These are phyloP conservation scores for Ciconia maguari DNA, from an alignment of 2,113 vertebrate genomes.

Conservation along the genomic window DNA sequence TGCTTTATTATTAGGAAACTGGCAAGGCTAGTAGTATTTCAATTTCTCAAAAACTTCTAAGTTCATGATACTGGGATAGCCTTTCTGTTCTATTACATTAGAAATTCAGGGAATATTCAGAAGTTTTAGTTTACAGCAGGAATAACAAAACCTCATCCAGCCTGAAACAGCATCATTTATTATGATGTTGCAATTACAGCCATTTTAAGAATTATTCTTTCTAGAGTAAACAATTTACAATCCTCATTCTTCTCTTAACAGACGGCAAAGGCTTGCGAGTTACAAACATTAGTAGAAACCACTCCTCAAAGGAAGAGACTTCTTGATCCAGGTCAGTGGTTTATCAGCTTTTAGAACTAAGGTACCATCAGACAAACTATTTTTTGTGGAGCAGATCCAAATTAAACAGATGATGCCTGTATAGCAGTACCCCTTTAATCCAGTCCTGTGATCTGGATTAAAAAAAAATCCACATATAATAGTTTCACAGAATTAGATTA, in stretches of 20 bases:
- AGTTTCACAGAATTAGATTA: background rate
- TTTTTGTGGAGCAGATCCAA: background rate
- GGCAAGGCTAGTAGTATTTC: background rate
- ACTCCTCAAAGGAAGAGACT: background rate
- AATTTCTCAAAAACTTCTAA: background rate
- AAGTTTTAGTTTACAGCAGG: background rate
- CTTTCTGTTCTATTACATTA: background rate
- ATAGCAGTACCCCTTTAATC: background rate
- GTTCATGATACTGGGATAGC: accelerated
- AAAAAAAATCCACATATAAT: background rate
- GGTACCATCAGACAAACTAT: background rate
- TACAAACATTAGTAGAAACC: background rate
- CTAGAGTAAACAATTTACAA: background rate
- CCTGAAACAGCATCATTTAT: background rate
- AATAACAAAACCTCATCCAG: background rate
- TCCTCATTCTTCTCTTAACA: background rate
- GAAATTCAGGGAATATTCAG: background rate
- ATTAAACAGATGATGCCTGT: background rate
- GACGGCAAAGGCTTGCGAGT: background rate
- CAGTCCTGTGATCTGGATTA: background rate
- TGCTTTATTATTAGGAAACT: background rate
- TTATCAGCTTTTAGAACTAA: background rate
- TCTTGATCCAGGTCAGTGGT: background rate
- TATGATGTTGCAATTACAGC: background rate
- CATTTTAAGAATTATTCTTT: background rate